phyloP scores from a whole-genome alignment of 2,797 vertebrate species.

The Poecile montanus region DNA sequence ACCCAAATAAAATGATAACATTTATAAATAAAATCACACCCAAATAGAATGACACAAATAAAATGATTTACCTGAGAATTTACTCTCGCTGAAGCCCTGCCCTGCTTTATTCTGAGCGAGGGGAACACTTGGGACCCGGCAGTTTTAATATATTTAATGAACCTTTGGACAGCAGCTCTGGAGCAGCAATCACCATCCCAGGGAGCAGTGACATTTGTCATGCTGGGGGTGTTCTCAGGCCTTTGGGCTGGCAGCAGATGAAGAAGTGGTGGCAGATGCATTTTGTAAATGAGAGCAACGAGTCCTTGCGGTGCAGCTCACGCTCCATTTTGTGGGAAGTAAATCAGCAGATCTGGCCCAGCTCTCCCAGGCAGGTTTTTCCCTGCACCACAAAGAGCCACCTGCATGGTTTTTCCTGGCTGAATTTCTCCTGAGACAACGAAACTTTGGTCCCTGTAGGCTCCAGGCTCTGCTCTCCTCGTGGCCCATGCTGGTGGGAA shows the following conservation, averaged over 20 bases:
- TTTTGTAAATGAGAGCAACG: not conserved
- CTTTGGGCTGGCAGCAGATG: not conserved
- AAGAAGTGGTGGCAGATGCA: not conserved
- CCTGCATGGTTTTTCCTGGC: not conserved
- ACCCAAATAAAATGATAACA: no score
- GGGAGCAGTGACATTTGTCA: not conserved
- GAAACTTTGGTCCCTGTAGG: not conserved
- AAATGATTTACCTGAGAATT: not conserved
- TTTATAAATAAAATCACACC: no score
- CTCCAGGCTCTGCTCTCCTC: not conserved
- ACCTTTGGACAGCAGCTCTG: not conserved
- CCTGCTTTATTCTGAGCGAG: not conserved
- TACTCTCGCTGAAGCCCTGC: not conserved
- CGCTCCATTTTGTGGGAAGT: not conserved
- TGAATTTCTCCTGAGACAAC: not conserved
- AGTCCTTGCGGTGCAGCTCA: not conserved
- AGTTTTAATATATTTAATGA: not conserved
- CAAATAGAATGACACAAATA: no score
- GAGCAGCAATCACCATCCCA: not conserved
- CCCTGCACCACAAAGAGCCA: not conserved
- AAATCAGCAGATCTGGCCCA: not conserved
- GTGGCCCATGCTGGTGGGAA: not conserved
- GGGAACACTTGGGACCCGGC: not conserved
- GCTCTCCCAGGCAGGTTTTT: not conserved
- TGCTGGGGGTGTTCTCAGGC: not conserved